A percentile compares a stretch with the other conserved stretches of the same genome.
Evolutionary conservation across 2,888 invertebrate genomes (phyloP).

Genomic region (Anthophora plumipes): DNA sequence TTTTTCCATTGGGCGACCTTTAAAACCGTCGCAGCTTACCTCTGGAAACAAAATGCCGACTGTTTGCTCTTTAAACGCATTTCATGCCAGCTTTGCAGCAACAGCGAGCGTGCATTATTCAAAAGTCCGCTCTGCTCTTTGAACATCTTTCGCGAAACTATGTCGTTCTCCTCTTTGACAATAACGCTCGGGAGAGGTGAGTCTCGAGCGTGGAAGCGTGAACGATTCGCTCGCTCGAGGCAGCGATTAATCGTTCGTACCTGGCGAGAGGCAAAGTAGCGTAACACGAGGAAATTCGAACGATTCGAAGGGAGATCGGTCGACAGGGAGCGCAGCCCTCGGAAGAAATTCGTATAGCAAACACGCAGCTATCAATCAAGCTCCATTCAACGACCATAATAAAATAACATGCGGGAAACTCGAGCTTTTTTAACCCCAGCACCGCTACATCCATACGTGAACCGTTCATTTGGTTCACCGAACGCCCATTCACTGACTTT

Average conservation of each 20-base stretch:
- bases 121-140: neutral
- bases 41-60: constrained; percentile 20
- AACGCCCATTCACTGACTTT: constrained; percentile 68
- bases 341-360: constrained; percentile 68
- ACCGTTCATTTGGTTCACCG: constrained; percentile 63
- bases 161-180: neutral
- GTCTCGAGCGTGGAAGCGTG: neutral
- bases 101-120: neutral
- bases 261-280: neutral
- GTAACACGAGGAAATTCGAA: constrained; percentile 26
- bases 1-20: constrained; percentile 26
- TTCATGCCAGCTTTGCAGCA: neutral
- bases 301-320: constrained; percentile 19
- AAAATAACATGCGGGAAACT: constrained; percentile 65
- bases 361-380: constrained; percentile 74
- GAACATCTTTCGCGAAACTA: neutral
- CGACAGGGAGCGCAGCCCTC: constrained; percentile 2
- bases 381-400: constrained; percentile 73
- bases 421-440: constrained; percentile 39
- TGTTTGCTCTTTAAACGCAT: neutral
- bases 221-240: neutral
- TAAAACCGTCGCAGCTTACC: constrained; percentile 32
- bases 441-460: constrained; percentile 55
- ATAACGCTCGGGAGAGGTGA: neutral
- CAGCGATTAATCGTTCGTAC: constrained; percentile 5